These are phyloP conservation scores for Drosophila borborema DNA, from an alignment of 2,888 invertebrate genomes.

Conservation along the genomic window DNA sequence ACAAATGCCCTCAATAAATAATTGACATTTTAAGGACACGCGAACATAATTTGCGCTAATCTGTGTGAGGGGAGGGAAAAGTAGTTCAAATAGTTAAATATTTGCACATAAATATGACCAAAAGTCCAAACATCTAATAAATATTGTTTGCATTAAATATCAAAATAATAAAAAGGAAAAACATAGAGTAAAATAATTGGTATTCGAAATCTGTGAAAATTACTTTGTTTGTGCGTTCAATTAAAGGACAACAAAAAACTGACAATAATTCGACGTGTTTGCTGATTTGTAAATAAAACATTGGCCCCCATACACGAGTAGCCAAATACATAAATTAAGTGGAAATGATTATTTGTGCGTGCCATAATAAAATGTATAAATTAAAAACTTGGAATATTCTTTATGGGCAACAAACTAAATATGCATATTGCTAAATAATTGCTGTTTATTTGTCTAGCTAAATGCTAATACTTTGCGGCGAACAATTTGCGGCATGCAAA, in stretches of 20 bases:
- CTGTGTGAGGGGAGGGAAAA: constrained; percentile 57
- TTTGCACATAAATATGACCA: constrained; percentile 47
- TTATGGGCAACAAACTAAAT: constrained; percentile 58
- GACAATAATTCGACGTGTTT: constrained; percentile 25
- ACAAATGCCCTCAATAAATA: constrained; percentile 74
- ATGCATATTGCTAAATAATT: constrained; percentile 67
- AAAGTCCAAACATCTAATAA: constrained; percentile 14
- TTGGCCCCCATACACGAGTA: constrained; percentile 12
- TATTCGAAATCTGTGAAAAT: constrained; percentile 22
- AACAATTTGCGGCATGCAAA: constrained; percentile 64
- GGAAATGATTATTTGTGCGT: constrained; percentile 52
- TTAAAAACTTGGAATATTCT: constrained; percentile 54
- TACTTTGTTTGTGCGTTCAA: constrained; percentile 44
- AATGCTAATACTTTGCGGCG: constrained; percentile 68
- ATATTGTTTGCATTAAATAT: not conserved
- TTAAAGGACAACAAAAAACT: constrained; percentile 49
- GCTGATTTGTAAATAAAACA: constrained; percentile 34
- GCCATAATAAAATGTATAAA: constrained; percentile 48
- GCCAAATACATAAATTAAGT: constrained; percentile 58
- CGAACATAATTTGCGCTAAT: constrained; percentile 77
- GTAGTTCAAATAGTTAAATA: constrained; percentile 62
- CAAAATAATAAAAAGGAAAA: not conserved
- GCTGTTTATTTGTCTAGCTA: constrained; percentile 67
- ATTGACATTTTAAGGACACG: constrained; percentile 77
- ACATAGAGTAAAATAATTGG: not conserved